These are phyloP conservation scores for Lasioglossum leucozonium DNA, from an alignment of 2,888 invertebrate genomes.

Conservation along the genomic window DNA sequence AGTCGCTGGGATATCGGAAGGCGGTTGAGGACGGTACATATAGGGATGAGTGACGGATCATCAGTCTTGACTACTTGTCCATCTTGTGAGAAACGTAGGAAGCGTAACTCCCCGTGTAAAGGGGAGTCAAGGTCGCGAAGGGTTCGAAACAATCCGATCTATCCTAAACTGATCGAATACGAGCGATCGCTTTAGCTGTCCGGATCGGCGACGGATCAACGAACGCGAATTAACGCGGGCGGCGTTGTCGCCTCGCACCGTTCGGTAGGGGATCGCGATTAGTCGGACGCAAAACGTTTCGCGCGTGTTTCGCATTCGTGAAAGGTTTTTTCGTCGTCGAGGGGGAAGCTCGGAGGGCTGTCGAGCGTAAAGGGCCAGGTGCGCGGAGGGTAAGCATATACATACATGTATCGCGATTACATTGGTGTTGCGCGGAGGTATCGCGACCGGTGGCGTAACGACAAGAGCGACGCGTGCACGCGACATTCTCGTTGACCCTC, in stretches of 20 bases:
- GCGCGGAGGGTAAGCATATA: conserved; percentile 34
- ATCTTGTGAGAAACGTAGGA: too few species aligned
- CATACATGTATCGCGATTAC: conserved; percentile 35
- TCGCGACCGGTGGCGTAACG: conserved; percentile 20
- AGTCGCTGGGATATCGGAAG: too few species aligned
- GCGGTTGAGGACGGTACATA: too few species aligned
- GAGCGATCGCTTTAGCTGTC: background rate
- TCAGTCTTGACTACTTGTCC: too few species aligned
- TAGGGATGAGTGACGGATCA: too few species aligned
- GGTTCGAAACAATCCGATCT: too few species aligned
- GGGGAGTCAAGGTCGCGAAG: too few species aligned
- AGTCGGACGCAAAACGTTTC: conserved; percentile 41
- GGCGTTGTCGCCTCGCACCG: background rate
- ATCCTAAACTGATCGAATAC: too few species aligned
- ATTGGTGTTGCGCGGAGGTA: conserved; percentile 3
- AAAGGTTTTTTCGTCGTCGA: conserved; percentile 42
- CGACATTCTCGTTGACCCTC: conserved; percentile 50
- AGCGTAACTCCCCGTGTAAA: too few species aligned
- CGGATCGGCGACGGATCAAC: background rate
- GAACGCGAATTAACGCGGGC: background rate
- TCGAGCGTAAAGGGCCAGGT: conserved; percentile 21
- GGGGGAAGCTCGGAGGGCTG: background rate
- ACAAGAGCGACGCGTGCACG: conserved; percentile 47
- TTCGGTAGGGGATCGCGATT: background rate
- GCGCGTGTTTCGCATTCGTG: conserved; percentile 48